Evolutionary conservation across 2,888 invertebrate species (phyloP), one percentile per base, ranked within the genome.

Genomic region (Sarcophaga rosellei): DNA sequence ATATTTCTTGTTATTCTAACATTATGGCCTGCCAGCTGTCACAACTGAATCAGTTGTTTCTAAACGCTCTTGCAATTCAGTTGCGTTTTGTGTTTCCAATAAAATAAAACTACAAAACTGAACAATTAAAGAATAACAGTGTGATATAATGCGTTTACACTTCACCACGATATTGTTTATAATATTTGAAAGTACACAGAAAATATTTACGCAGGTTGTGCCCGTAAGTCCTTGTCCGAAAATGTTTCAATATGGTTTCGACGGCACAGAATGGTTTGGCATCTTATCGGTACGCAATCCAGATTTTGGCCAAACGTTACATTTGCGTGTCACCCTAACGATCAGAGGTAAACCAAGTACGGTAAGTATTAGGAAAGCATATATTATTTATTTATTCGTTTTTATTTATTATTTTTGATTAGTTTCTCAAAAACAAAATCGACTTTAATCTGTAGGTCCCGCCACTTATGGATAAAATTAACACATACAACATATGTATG

Each of bases 251-350:
- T 94, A 94, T 89, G 90, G 90, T 72, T 93, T 91, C 84, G 93
- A 94, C 87, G 92, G 93, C 8, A 89, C 89, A 3, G 91, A 93
- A 72, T 92, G 94, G 90, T 93, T 92, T 88, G 94, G 94, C 6
- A 81, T 92, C 44, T 89, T 94, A 25, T 91, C 92, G 63, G 90
- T 94, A 2, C 90, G 91, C 6, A 91, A 91, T 89, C 91, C 92
- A 12, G 90, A 90, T 21, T 88, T 90, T 23, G 89, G 88, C 4
- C 90, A 91, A 63, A 87, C 90, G 11, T 88, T 93, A 11, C 91
- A 91, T 61, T 88, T 93, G 8, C 90, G 91, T 47, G 89, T 93
- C 3, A 90, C 90, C n/a, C 89, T 93, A 21, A 91, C 93, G 1
- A 90, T 93, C 89, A 88, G 90, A 1, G 93, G 92, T 11, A 92